Percentiles rank a stretch among this genome's conserved stretches.
Evolutionary conservation across 2,888 invertebrate species (phyloP).

Genomic region (Aleiodes alternator): DNA sequence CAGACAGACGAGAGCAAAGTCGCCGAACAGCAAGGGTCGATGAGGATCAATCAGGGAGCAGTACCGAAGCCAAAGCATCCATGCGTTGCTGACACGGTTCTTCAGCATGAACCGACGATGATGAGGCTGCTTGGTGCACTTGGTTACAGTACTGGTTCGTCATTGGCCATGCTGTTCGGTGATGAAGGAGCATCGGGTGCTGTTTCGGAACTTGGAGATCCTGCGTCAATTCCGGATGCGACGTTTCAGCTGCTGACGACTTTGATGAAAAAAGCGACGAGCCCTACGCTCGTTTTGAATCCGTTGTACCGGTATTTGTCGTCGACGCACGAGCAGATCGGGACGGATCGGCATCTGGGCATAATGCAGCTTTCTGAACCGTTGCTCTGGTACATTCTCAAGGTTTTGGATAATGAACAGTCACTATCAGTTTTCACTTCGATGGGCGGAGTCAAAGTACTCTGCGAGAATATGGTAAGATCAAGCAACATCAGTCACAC

Average conservation of each 20-base stretch:
- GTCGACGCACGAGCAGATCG: constrained; percentile 68
- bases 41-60: constrained; percentile 55
- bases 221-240: constrained; percentile 88
- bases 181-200: constrained; percentile 73
- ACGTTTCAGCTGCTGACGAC: constrained; percentile 90
- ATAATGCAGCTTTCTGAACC: constrained; percentile 87
- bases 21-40: constrained; percentile 78
- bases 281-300: constrained; percentile 85
- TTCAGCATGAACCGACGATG: constrained; percentile 88
- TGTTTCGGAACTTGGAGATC: constrained; percentile 77
- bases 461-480: constrained; percentile 86
- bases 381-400: constrained; percentile 88
- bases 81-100: constrained; percentile 87
- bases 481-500: constrained; percentile 64
- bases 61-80: constrained; percentile 75
- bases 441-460: constrained; percentile 85
- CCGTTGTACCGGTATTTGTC: constrained; percentile 81
- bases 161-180: constrained; percentile 82
- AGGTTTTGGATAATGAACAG: constrained; percentile 86
- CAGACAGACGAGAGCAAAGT: constrained; percentile 91
- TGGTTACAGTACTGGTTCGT: constrained; percentile 85
- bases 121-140: constrained; percentile 88
- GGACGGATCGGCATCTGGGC: constrained; percentile 66
- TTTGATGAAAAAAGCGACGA: constrained; percentile 85
- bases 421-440: constrained; percentile 86